Percentiles rank a stretch among this genome's conserved stretches.
Conservation (phyloP, 2,888 invertebrate species). For the Lasius platythorax region DNA sequence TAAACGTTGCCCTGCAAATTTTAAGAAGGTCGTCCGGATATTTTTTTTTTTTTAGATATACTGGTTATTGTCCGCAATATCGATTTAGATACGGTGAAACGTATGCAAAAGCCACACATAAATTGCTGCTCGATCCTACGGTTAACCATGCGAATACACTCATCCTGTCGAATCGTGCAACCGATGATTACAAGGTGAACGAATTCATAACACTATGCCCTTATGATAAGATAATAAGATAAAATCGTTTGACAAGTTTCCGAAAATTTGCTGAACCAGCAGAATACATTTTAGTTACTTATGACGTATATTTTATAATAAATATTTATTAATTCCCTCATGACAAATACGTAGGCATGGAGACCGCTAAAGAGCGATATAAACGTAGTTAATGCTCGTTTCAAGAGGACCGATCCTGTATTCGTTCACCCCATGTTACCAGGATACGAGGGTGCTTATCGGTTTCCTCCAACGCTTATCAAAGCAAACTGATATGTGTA, state of each 20-base stretch:
- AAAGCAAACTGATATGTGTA: not conserved
- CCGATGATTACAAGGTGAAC: slow-evolving; percentile 89
- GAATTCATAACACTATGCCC: not conserved
- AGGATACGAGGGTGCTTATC: slow-evolving; percentile 90
- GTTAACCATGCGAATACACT: slow-evolving; percentile 91
- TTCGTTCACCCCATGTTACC: slow-evolving; percentile 92
- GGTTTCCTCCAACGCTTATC: not conserved
- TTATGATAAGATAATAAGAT: slow-evolving; percentile 30
- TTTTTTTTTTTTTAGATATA: slow-evolving; percentile 88
- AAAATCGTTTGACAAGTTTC: not conserved
- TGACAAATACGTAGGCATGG: slow-evolving; percentile 84
- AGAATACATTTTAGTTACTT: not conserved
- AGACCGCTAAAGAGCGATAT: slow-evolving; percentile 90
- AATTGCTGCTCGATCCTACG: slow-evolving; percentile 91
- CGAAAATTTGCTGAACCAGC: not conserved
- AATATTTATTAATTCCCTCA: not conserved
- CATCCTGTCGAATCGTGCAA: slow-evolving; percentile 89
- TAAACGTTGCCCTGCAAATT: not conserved
- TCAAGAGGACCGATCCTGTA: slow-evolving; percentile 89
- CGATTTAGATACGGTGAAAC: slow-evolving; percentile 92
- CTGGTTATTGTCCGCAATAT: slow-evolving; percentile 92
- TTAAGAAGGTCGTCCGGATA: not conserved
- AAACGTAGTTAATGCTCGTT: slow-evolving; percentile 89
- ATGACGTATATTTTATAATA: not conserved
- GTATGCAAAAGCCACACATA: slow-evolving; percentile 90